Percentiles rank a stretch among this genome's conserved stretches.
These are phyloP conservation scores for Steinernema hermaphroditum DNA, from an alignment of 2,888 invertebrate species.

Conservation along the genomic window DNA sequence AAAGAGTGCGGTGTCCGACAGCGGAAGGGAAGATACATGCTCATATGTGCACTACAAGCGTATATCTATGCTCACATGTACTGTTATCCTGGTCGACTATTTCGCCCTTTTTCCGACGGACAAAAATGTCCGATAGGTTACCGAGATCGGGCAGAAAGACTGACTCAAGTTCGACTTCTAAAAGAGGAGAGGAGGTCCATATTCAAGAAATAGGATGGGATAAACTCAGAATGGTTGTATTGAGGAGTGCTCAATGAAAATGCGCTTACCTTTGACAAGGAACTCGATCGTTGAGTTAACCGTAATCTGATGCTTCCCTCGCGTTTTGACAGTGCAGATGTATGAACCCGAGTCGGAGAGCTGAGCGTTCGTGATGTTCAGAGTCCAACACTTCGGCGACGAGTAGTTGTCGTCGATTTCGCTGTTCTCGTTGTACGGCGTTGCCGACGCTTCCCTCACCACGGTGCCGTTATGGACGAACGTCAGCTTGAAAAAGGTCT, in stretches of 20 bases:
- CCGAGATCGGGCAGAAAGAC: slow-evolving; percentile 29
- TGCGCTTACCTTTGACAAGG: slow-evolving; percentile 58
- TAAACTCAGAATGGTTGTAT: not conserved
- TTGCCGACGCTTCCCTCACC: slow-evolving; percentile 55
- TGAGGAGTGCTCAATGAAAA: not conserved
- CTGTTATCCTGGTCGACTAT: slow-evolving; percentile 2
- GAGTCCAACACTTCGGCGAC: slow-evolving; percentile 54
- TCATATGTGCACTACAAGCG: not conserved
- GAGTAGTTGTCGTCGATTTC: slow-evolving; percentile 38
- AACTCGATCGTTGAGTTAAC: slow-evolving; percentile 58
- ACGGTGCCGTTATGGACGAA: slow-evolving; percentile 64
- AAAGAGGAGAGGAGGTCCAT: not conserved
- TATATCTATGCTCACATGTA: slow-evolving; percentile 2
- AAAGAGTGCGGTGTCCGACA: not conserved
- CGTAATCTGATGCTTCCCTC: slow-evolving; percentile 37
- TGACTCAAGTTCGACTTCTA: not conserved
- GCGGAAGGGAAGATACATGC: slow-evolving; percentile 21
- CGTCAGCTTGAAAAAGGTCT: slow-evolving; percentile 42
- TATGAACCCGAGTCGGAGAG: slow-evolving; percentile 60
- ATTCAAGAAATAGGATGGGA: not conserved
- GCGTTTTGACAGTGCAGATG: slow-evolving; percentile 53
- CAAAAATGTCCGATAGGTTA: slow-evolving; percentile 2
- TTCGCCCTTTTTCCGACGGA: slow-evolving; percentile 9
- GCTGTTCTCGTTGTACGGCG: slow-evolving; percentile 58
- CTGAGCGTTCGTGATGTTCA: slow-evolving; percentile 59